Base-by-base conservation (phyloP, 2,888 invertebrate species). In the Penaeus monodon region DNA sequence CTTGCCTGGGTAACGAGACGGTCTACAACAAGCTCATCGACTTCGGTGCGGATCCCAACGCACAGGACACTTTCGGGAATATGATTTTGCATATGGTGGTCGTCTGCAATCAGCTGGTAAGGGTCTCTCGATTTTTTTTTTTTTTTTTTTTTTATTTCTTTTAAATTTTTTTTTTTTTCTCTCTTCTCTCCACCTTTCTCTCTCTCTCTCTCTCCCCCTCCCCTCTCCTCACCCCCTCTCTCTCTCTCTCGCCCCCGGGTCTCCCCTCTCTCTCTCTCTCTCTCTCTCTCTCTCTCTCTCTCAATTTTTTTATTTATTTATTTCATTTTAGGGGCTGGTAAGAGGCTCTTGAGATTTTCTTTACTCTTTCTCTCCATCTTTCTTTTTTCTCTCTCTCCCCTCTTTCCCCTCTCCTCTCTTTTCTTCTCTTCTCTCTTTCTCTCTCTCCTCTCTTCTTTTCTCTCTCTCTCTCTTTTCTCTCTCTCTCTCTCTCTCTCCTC, bases 81-180 rank as follows among this genome's bases (percentile, higher is more conserved):
- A 99, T 98, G 95, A 97, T 99, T 90, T 94, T 99, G n/a, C 99
- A 99, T 92, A 99, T 99, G 98, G 98, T 99, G 66, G 99, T 99
- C 68, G 98, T 99, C 88, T 96, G 97, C 92, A 98, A 99, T 93
- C 98, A 99, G 93, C 93, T 98, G 94, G 98, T 98, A 66, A 86
- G 86, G 70, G 2, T 12, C 2, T 7, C 29, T 22, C 29, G 22
- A 10, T 7, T 4, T 29, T 14, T 24, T 24, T 44, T 2, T 22
- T 73, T 0, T 73, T n/a, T n/a, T 73, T 29, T 27, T 73, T 6
- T n/a, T 73, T 27, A 0, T 73, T 73, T 73, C 1, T 73, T 17
- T 24, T 29, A 1, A 6, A 0, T 17, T 33, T 73, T 33, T 8
- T 27, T 29, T 10, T 27, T 33, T 73, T 29, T 29, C 4, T 29